Percentiles rank a stretch among this genome's conserved stretches.
Conservation (phyloP, 2,113 vertebrate genomes). For the Taurulus bubalis region DNA sequence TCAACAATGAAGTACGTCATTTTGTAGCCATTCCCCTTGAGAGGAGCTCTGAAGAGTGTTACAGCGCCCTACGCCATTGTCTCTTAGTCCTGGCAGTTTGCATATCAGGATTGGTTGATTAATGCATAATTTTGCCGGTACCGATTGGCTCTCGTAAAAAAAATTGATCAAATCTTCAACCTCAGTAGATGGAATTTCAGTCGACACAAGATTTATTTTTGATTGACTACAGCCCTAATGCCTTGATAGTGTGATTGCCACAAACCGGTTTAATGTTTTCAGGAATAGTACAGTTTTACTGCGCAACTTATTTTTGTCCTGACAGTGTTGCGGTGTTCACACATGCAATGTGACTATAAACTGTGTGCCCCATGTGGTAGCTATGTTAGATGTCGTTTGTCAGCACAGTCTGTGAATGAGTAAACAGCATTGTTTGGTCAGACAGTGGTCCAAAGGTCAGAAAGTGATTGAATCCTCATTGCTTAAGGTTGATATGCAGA, state of each 20-base stretch:
- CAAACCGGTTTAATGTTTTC: conserved; percentile 3
- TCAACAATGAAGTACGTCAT: neutral
- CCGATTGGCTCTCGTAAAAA: too few species aligned
- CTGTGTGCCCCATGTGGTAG: neutral
- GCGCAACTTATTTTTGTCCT: neutral
- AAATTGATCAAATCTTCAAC: too few species aligned
- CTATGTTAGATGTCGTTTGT: conserved; percentile 13
- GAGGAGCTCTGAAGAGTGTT: too few species aligned
- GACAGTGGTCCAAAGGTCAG: conserved; percentile 58
- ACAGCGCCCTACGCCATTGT: too few species aligned
- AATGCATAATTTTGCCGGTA: too few species aligned
- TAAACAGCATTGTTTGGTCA: conserved; percentile 27
- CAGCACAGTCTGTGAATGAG: conserved; percentile 21
- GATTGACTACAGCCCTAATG: neutral
- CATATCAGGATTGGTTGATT: too few species aligned
- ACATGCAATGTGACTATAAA: neutral
- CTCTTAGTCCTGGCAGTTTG: too few species aligned
- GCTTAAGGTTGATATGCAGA: conserved; percentile 62
- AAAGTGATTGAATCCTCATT: conserved; percentile 61
- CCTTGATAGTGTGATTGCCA: neutral
- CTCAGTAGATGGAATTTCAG: too few species aligned
- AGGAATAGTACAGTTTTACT: neutral
- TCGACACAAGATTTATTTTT: too few species aligned
- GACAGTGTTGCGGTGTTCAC: neutral
- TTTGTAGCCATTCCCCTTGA: neutral